phyloP scores from a whole-genome alignment of 2,113 vertebrate genomes.

The Oncorhynchus kisutch region DNA sequence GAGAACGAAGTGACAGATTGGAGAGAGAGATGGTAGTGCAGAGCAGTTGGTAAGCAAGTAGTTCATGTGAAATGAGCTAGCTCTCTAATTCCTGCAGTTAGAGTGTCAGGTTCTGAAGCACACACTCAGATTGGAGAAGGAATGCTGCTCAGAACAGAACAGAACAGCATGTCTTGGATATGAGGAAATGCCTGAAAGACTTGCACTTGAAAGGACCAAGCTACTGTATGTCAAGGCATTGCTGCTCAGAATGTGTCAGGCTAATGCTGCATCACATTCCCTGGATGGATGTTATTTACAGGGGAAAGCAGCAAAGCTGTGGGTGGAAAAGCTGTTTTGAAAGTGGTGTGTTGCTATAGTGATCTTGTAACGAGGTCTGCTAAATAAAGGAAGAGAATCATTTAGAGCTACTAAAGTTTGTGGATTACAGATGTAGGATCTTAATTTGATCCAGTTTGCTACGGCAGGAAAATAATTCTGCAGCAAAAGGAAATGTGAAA shows the following conservation, averaged over 20 bases:
- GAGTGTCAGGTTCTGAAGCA: slow-evolving; percentile 40
- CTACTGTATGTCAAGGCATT: slow-evolving; percentile 29
- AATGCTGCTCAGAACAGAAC: slow-evolving; percentile 18
- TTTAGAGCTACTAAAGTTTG: neutral
- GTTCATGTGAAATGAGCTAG: slow-evolving; percentile 34
- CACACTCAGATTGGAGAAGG: slow-evolving; percentile 29
- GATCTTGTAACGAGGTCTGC: neutral
- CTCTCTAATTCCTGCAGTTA: slow-evolving; percentile 45
- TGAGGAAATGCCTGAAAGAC: slow-evolving; percentile 32
- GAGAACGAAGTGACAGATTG: slow-evolving; percentile 43
- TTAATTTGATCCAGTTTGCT: no score
- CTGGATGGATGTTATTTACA: neutral
- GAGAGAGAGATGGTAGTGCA: slow-evolving; percentile 27
- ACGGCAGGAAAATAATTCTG: no score
- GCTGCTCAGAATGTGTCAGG: slow-evolving; percentile 3
- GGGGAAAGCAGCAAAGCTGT: neutral
- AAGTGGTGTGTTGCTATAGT: neutral
- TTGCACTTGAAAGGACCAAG: slow-evolving; percentile 42
- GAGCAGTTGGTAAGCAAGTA: slow-evolving; percentile 13
- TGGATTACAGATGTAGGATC: no score
- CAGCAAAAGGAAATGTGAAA: no score
- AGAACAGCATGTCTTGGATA: slow-evolving; percentile 23
- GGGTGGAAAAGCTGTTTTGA: neutral
- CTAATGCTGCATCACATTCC: neutral
- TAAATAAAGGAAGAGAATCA: neutral